Conservation (phyloP, 2,797 vertebrate genomes). For the Helicolenus hilgendorfi region DNA sequence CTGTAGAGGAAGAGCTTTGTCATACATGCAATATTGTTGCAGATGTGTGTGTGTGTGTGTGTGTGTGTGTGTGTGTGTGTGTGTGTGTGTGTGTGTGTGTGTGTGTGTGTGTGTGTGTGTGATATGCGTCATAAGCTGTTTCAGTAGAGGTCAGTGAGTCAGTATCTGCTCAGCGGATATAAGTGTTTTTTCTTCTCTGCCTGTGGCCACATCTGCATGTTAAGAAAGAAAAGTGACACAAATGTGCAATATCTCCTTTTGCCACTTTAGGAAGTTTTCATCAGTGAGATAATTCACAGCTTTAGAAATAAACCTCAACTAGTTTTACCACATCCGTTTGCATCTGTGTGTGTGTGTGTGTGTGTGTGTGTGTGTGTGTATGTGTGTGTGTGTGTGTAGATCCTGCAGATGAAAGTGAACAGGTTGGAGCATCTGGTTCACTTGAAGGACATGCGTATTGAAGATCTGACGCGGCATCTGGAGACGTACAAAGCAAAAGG, state of each 20-base stretch:
- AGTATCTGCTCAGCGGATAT: conserved; percentile 66
- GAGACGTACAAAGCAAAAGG: conserved; percentile 78
- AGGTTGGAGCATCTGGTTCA: conserved; percentile 90
- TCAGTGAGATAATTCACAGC: background rate
- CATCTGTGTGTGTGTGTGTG: conserved; percentile 3
- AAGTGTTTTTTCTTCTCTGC: conserved; percentile 29
- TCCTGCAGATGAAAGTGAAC: conserved; percentile 91
- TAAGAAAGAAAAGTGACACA: conserved; percentile 29
- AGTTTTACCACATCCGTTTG: background rate
- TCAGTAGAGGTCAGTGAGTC: conserved; percentile 82
- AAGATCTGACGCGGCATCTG: conserved; percentile 83
- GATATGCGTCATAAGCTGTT: conserved; percentile 70
- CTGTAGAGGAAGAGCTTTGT: conserved; percentile 32
- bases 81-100: conserved; percentile 4
- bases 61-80: background rate
- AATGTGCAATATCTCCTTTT: conserved; percentile 12
- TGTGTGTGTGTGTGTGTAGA: conserved; percentile 72
- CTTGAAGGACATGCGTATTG: conserved; percentile 89
- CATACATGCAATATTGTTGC: conserved; percentile 43
- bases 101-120: background rate
- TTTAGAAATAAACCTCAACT: background rate
- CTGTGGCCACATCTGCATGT: conserved; percentile 52
- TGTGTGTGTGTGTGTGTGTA: conserved; percentile 16
- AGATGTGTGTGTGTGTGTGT: background rate
- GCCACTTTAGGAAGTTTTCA: background rate